Conservation (phyloP, 1,140 invertebrate genomes). For the Panagrolaimus sp. region DNA sequence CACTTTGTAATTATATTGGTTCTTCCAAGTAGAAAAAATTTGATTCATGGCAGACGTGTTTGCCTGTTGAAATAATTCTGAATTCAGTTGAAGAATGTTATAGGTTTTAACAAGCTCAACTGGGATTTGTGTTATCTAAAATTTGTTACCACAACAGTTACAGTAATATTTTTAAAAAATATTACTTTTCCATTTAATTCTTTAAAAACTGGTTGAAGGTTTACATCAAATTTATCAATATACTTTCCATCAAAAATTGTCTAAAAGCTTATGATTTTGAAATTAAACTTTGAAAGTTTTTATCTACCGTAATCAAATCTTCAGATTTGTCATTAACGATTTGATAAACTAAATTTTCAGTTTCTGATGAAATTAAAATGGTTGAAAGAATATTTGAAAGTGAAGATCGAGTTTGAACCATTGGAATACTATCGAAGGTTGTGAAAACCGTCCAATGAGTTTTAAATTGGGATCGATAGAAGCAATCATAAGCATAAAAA, state of each 20-base stretch:
- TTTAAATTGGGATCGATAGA: neutral
- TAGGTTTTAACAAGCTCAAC: neutral
- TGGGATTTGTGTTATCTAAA: slow-evolving; percentile 5
- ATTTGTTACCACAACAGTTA: neutral
- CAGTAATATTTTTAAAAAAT: neutral
- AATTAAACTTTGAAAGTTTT: neutral
- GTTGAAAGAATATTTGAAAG: neutral
- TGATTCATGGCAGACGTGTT: slow-evolving; percentile 1
- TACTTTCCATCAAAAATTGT: no score
- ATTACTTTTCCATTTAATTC: no score
- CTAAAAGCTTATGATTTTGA: no score
- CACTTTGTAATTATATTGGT: no score
- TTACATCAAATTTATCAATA: no score
- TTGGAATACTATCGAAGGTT: slow-evolving; percentile 1
- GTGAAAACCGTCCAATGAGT: slow-evolving; percentile 7
- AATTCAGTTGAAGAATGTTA: neutral
- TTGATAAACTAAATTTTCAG: neutral
- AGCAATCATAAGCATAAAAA: slow-evolving; percentile 2
- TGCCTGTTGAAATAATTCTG: slow-evolving; percentile 1
- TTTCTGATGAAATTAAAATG: neutral
- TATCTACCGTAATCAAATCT: neutral
- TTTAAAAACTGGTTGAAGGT: no score
- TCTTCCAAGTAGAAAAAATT: neutral
- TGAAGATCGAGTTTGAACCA: neutral
- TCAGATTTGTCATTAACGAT: neutral